Conservation (phyloP, 2,113 vertebrate genomes). For the Aspidoscelis tigris region DNA sequence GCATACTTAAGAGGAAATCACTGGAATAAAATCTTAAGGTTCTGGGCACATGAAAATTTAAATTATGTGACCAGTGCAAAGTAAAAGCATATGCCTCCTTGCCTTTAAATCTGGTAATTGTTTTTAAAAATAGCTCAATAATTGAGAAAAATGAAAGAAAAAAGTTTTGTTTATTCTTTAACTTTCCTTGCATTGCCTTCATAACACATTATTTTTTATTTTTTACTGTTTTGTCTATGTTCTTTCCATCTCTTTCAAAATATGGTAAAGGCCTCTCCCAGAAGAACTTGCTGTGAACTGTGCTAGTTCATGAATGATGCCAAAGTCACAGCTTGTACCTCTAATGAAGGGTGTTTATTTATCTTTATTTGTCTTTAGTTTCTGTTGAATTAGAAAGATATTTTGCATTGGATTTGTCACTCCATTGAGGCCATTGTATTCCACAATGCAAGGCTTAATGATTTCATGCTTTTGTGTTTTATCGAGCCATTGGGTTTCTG, state of each 20-base stretch:
- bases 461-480: not conserved
- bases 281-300: not conserved
- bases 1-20: too few species aligned
- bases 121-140: too few species aligned
- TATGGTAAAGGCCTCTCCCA: not conserved
- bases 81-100: too few species aligned
- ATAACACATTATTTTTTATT: too few species aligned
- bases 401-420: not conserved
- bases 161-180: too few species aligned
- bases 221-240: too few species aligned
- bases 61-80: too few species aligned
- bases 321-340: not conserved
- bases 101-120: too few species aligned
- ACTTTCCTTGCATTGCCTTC: too few species aligned
- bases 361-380: not conserved
- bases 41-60: too few species aligned
- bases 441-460: not conserved
- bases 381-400: not conserved
- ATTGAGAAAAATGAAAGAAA: too few species aligned
- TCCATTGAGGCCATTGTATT: not conserved
- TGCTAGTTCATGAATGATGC: accelerated
- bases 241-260: accelerated
- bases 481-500: slow-evolving; percentile 33
- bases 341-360: not conserved
- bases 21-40: too few species aligned